Base-by-base conservation (phyloP, 2,113 vertebrate genomes). In the Sialia sialis region DNA sequence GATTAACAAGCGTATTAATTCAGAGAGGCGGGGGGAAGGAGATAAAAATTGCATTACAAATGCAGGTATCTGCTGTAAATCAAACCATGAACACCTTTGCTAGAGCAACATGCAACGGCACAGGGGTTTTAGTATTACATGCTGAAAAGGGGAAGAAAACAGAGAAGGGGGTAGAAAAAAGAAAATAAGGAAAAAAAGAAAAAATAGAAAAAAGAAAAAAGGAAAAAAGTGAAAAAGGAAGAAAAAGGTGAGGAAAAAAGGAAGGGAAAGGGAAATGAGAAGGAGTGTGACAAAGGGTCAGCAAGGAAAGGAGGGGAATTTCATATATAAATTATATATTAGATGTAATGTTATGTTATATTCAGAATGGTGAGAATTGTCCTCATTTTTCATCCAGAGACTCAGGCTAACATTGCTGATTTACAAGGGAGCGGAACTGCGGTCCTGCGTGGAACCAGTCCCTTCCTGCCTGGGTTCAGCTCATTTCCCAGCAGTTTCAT, bases 1-100 rank as follows among this genome's bases (percentile, higher is more conserved):
- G 95, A 93, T 90, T 93, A 94, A 92, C 81, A 88, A 95, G 93
- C 63, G 4, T 81, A 95, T 97, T 95, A 95, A 97, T 95, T 95
- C 84, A 64, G 76, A 89, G 54, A 18, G 17, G 56, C 11, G 51
- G 62, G 54, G 67, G 44, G 38, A 84, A 91, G 81, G 68, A 92
- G 80, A 73, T 93, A 88, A 84, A 82, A 72, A 96, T 90, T 91
- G 88, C 92, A 95, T 90, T 94, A 93, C 82, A 90, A 84, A 95
- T 91, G 83, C 91, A 93, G 89, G 88, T 95, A 91, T 55, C 62
- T 84, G 36, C 80, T 88, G 73, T 91, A 91, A 96, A 97, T 95
- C 92, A 90, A 51, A 52, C 30, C 55, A 1, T 0, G 21, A 54
- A 46, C 76, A 70, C 70, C 78, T 87, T 36, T 4, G 7, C 2